Conservation (phyloP, 2,888 invertebrate species). For the Troides aeacus region DNA sequence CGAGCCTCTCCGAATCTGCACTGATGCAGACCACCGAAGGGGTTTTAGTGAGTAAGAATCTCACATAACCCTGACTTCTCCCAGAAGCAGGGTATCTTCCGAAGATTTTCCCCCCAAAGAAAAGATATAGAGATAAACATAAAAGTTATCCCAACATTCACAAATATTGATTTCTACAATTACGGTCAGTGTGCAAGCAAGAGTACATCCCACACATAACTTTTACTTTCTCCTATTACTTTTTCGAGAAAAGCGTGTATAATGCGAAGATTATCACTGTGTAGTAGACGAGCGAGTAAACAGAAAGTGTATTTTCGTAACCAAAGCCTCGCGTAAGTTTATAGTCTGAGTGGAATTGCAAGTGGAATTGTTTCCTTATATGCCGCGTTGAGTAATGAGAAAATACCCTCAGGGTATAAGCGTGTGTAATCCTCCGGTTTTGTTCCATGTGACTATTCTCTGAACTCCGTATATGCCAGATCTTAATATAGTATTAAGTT, state of each 20-base stretch:
- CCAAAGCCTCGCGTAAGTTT: background rate
- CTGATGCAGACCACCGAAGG: too few relatives aligned
- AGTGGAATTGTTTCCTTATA: background rate
- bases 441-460: background rate
- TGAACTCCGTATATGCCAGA: background rate
- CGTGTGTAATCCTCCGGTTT: background rate
- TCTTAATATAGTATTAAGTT: background rate
- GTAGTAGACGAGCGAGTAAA: background rate
- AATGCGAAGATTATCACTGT: slow-evolving; percentile 11
- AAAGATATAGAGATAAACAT: too few relatives aligned
- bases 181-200: background rate
- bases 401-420: background rate
- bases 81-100: too few relatives aligned
- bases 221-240: slow-evolving; percentile 26
- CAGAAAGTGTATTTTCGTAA: slow-evolving; percentile 4
- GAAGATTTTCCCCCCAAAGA: too few relatives aligned
- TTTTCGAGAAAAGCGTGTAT: slow-evolving; percentile 26
- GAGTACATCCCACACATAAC: slow-evolving; percentile 10
- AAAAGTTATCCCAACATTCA: too few relatives aligned
- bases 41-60: too few relatives aligned
- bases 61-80: too few relatives aligned
- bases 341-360: background rate
- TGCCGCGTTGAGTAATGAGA: background rate
- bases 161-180: background rate
- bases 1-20: too few relatives aligned